A percentile compares a stretch with the other conserved stretches of the same genome.
Conservation (phyloP, 2,888 invertebrate genomes). For the Steromphala cineraria region DNA sequence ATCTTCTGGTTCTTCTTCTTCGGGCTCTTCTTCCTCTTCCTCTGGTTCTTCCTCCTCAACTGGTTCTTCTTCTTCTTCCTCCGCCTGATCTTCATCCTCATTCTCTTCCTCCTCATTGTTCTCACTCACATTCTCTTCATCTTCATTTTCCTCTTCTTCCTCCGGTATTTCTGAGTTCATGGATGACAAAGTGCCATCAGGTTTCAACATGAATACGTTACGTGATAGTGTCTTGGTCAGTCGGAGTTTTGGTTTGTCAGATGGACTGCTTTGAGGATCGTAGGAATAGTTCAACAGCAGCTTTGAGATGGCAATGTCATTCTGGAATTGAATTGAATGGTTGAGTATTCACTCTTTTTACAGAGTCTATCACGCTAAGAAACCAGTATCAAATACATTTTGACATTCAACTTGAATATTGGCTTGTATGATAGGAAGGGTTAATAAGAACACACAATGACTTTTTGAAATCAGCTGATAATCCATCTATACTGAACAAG, state of each 20-base stretch:
- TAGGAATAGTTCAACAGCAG: slow-evolving; percentile 73
- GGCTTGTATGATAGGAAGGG: no score
- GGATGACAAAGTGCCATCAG: slow-evolving; percentile 27
- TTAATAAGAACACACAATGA: no score
- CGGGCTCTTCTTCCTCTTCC: neutral
- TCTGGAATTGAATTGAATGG: slow-evolving; percentile 56
- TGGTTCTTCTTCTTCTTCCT: slow-evolving; percentile 25
- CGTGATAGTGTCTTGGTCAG: slow-evolving; percentile 58
- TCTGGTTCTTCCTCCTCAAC: slow-evolving; percentile 24
- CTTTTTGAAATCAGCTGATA: no score
- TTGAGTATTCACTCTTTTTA: no score
- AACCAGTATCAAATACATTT: no score
- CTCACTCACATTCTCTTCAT: slow-evolving; percentile 34
- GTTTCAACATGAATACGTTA: slow-evolving; percentile 53
- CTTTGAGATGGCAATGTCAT: slow-evolving; percentile 74
- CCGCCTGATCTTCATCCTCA: slow-evolving; percentile 25
- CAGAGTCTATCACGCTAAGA: no score
- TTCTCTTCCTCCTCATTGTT: slow-evolving; percentile 38
- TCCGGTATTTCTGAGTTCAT: slow-evolving; percentile 31
- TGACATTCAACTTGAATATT: no score
- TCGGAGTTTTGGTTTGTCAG: slow-evolving; percentile 28
- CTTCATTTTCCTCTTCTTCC: slow-evolving; percentile 33
- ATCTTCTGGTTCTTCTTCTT: slow-evolving; percentile 25
- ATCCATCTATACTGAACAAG: no score
- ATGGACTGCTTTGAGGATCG: slow-evolving; percentile 36